A percentile compares a stretch with the other conserved stretches of the same genome.
Conservation (phyloP, 2,888 invertebrate genomes). For the Ditula angustiorana region DNA sequence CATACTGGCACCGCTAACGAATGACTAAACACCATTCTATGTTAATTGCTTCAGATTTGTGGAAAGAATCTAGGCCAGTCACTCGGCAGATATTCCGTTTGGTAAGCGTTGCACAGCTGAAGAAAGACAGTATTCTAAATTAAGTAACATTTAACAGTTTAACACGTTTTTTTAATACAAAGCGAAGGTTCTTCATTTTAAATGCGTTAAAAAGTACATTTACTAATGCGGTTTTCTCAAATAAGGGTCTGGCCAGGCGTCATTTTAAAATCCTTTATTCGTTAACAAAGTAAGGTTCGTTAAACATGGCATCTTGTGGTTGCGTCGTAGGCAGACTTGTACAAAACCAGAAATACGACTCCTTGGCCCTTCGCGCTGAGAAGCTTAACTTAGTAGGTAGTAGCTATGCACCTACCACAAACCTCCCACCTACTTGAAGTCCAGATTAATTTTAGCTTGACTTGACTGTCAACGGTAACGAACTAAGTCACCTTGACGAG, state of each 20-base stretch:
- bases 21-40: constrained; percentile 35
- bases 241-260: constrained; percentile 5
- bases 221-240: constrained; percentile 17
- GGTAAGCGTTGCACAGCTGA: constrained; percentile 4
- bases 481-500: constrained; percentile 58
- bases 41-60: constrained; percentile 37
- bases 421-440: constrained; percentile 4
- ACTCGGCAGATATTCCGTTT: constrained; percentile 4
- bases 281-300: constrained; percentile 24
- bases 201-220: neutral
- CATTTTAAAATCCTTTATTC: constrained; percentile 19
- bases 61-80: constrained; percentile 27
- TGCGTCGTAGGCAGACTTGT: constrained; percentile 37
- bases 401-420: neutral
- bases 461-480: constrained; percentile 34
- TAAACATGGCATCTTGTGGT: constrained; percentile 41
- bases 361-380: constrained; percentile 32
- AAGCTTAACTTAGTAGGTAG: constrained; percentile 35
- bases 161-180: neutral
- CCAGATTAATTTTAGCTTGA: constrained; percentile 28
- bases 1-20: constrained; percentile 6
- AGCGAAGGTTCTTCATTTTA: neutral
- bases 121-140: constrained; percentile 3
- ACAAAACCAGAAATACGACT: constrained; percentile 47
- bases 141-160: neutral